Conservation (phyloP, 2,797 vertebrate species). For the Calcarius lapponicus region DNA sequence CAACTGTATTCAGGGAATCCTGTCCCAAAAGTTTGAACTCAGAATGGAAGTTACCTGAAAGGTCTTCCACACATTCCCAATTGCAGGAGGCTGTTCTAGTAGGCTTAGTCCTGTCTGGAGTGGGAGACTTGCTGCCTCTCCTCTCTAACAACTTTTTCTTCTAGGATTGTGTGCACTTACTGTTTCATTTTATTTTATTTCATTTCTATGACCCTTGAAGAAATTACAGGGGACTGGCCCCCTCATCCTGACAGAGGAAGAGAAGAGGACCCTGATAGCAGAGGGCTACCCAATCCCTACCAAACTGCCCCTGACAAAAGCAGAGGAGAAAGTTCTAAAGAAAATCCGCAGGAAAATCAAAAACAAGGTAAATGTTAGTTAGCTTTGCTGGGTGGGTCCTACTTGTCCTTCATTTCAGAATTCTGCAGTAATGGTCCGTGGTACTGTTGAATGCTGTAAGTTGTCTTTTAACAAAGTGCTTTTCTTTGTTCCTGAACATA, state of each 20-base stretch:
- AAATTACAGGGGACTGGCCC: constrained; percentile 97
- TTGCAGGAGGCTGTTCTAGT: neutral
- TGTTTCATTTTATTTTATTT: neutral
- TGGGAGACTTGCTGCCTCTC: neutral
- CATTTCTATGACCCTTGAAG: constrained; percentile 66
- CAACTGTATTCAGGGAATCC: neutral
- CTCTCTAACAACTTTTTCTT: neutral
- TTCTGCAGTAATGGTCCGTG: neutral
- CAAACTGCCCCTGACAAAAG: constrained; percentile 94
- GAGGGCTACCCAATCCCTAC: constrained; percentile 97
- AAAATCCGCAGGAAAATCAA: constrained; percentile 99
- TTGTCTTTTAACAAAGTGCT: neutral
- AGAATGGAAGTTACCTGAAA: neutral
- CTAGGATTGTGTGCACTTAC: neutral
- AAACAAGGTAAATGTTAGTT: constrained; percentile 85
- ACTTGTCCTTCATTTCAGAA: neutral
- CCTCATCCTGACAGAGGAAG: constrained; percentile 94
- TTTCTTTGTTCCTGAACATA: neutral
- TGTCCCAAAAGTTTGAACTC: neutral
- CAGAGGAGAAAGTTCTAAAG: constrained; percentile 97
- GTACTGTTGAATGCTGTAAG: neutral
- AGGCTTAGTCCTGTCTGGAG: neutral
- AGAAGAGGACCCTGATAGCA: constrained; percentile 93
- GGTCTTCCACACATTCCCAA: neutral
- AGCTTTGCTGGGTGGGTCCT: neutral